Base-by-base conservation (phyloP, 2,797 vertebrate species). In the Mormyrops attenuatus region DNA sequence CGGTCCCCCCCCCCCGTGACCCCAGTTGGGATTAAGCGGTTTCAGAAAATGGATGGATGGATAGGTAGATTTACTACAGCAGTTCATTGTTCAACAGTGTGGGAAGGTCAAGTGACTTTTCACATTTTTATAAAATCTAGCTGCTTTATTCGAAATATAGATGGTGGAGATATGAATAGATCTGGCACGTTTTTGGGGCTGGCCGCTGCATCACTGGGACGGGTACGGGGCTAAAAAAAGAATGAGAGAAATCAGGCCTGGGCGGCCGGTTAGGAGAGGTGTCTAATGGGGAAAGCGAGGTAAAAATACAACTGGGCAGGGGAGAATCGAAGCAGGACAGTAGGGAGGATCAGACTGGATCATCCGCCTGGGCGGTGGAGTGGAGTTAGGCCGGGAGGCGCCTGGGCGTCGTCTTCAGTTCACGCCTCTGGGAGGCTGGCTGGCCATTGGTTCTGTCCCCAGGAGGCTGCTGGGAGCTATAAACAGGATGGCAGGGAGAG, bases 401-500 rank as follows among this genome's bases (percentile, higher is more conserved):
- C 88, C 88, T 88, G 30, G 26, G 1, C 90, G n/a, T 87, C 55
- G 63, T 91, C 89, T 34, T 57, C n/a, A 77, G 91, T 89, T 69
- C 91, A 87, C 77, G 41, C 30, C 87, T 69, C 4, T 30, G 55
- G 41, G 38, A 49, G 11, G 82, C 13, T 5, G 17, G 49, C 5
- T 47, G 57, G 82, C 7, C 50, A 86, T 89, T 89, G 53, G 89
- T 88, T 85, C 88, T 85, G 47, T 88, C 44, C 60, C 90, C 84
- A 89, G 85, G 20, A 85, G 86, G 85, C 8, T n/a, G 20, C 80
- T 89, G 89, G 88, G 90, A 77, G 47, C 77, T 90, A 91, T 82
- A 91, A 90, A 90, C 89, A 93, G 87, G 91, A 55, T 60, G 26
- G 63, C 77, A 91, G 90, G 88, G 88, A 89, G 86, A 47, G 88